These are phyloP conservation scores for Acanthosepion pharaonis DNA, from an alignment of 2,888 invertebrate species.

Conservation along the genomic window DNA sequence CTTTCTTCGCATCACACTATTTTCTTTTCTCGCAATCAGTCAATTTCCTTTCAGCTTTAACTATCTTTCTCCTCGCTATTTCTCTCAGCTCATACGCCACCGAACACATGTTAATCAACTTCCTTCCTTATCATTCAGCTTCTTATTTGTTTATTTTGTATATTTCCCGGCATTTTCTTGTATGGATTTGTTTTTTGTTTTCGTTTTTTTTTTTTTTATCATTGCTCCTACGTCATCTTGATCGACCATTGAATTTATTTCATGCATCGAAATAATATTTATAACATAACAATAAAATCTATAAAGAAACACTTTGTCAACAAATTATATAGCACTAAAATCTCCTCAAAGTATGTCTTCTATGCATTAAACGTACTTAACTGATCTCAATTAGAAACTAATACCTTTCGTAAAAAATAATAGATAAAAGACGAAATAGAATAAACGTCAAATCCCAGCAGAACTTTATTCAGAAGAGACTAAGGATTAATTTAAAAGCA, in stretches of 20 bases:
- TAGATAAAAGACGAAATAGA: not conserved
- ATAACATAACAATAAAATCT: not conserved
- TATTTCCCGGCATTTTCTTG: not conserved
- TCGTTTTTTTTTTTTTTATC: not conserved
- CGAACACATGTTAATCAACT: not conserved
- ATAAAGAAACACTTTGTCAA: not conserved
- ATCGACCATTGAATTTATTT: not conserved
- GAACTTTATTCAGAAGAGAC: not conserved
- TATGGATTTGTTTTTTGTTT: no score
- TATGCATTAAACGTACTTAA: not conserved
- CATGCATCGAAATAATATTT: not conserved
- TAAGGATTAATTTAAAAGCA: not conserved
- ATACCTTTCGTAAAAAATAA: not conserved
- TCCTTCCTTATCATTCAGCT: not conserved
- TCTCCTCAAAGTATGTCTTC: not conserved
- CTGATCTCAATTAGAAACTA: not conserved
- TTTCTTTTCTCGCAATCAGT: not conserved
- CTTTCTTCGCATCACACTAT: not conserved
- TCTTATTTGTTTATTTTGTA: not conserved
- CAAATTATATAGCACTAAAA: not conserved
- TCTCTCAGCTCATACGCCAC: not conserved
- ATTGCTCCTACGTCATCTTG: not conserved
- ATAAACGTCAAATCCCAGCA: not conserved
- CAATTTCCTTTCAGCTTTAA: not conserved
- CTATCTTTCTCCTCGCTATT: not conserved